Evolutionary conservation across 2,113 vertebrate genomes (phyloP).

Genomic region (Protobothrops mucrosquamatus): DNA sequence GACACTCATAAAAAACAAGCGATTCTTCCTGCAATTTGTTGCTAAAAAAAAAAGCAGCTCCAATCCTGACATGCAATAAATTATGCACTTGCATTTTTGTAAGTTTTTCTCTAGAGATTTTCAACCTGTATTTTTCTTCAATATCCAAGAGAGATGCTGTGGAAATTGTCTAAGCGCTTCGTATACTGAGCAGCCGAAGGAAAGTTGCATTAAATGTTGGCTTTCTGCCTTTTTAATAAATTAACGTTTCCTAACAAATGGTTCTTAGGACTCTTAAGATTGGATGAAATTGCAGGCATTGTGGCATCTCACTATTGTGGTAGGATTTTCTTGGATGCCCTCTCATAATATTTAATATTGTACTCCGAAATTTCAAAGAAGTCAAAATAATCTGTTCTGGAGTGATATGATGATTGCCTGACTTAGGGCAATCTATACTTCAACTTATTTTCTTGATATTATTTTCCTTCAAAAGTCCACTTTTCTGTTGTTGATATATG

Average conservation of each 20-base stretch:
- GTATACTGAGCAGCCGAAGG: slow-evolving; percentile 41
- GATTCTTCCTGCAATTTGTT: slow-evolving; percentile 55
- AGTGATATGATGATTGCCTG: neutral
- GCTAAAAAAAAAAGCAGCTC: slow-evolving; percentile 51
- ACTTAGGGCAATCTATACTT: neutral
- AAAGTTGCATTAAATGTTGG: slow-evolving; percentile 37
- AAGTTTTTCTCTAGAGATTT: slow-evolving; percentile 59
- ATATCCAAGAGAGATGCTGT: slow-evolving; percentile 49
- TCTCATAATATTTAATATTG: neutral
- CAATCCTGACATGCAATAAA: slow-evolving; percentile 62
- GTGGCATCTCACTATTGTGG: neutral
- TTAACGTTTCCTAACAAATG: slow-evolving; percentile 27
- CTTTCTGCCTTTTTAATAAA: slow-evolving; percentile 37
- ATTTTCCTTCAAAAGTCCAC: neutral
- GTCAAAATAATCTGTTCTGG: neutral
- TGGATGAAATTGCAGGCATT: too few species aligned
- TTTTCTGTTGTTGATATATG: neutral
- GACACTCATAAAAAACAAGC: slow-evolving; percentile 58
- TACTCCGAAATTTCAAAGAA: neutral
- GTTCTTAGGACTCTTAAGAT: neutral
- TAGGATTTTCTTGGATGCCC: neutral
- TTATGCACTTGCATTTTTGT: slow-evolving; percentile 63
- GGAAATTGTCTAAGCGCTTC: slow-evolving; percentile 46
- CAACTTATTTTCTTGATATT: neutral
- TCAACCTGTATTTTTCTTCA: slow-evolving; percentile 65